phyloP scores from a whole-genome alignment of 2,888 invertebrate species.

The Catonia carolina region DNA sequence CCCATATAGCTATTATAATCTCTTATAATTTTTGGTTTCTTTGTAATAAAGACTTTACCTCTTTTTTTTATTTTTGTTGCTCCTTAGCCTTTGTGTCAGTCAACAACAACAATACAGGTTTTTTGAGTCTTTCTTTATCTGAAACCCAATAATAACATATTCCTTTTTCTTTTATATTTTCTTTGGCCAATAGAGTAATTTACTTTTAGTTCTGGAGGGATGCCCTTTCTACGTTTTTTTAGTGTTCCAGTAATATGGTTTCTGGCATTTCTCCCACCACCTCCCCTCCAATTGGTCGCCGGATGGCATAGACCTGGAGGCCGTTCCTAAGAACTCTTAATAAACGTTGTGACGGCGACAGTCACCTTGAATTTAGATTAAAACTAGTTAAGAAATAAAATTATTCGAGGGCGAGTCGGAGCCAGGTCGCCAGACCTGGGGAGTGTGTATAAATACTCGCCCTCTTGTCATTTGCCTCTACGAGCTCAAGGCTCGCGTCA shows the following conservation, averaged over 20 bases:
- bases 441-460: too few species aligned
- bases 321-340: too few species aligned
- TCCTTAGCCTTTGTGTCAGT: conserved; percentile 6
- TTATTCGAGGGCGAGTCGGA: too few species aligned
- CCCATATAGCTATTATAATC: neutral
- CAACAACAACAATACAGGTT: conserved; percentile 8
- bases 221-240: conserved; percentile 2
- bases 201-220: conserved; percentile 5
- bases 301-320: too few species aligned
- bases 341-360: too few species aligned
- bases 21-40: neutral
- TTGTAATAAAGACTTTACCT: neutral
- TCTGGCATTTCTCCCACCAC: too few species aligned
- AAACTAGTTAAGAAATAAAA: too few species aligned
- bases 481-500: too few species aligned
- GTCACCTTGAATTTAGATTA: too few species aligned
- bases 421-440: too few species aligned
- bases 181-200: conserved; percentile 14
- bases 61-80: neutral
- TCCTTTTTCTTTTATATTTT: conserved; percentile 12
- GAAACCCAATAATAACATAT: conserved; percentile 13
- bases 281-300: too few species aligned
- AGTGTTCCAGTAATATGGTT: conserved; percentile 20
- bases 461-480: too few species aligned
- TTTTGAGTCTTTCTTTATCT: conserved; percentile 10